Evolutionary conservation across 1,140 invertebrate genomes (phyloP), one percentile per base, ranked within the genome.

Genomic region (Tachypleus tridentatus): DNA sequence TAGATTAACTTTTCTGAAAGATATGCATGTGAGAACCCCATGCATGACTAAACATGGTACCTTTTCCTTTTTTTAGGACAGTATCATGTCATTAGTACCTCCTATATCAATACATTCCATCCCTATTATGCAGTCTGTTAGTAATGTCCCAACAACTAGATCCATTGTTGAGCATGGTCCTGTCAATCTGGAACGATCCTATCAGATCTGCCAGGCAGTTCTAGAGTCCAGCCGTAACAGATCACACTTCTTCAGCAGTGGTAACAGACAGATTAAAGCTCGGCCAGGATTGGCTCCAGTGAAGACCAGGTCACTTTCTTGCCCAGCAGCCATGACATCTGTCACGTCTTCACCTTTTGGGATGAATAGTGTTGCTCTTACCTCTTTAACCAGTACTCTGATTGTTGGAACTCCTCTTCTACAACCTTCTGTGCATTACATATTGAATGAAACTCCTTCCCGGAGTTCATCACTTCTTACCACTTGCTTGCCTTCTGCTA

Each of bases 201-300:
- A 95, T 75, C 91, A 96, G 77, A 97, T 97, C 71, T 96, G 93
- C 77, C 91, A 95, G 77, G 91, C 90, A 54, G 92, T 94, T 60
- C 92, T 96, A 68, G 89, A 93, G 78, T 93, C 91, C 73, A 91
- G 88, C 72, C 89, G 88, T 0, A 93, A 93, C 77, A 79, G 89
- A 47, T 57, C 48, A 87, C 91, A 74, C 89, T 91, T 73, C 74
- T 93, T n/a, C 84, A 87, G 66, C 86, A 61, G 58, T 60, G 58
- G 58, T 48, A n/a, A 60, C 49, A 48, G 29, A 48, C 29, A 49
- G 10, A 47, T 60, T 10, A 60, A 60, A 49, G 58, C 49, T 49
- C 29, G 49, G 6, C 29, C 29, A 48, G 49, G 29, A n/a, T 47
- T 48, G 10, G 29, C 29, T 4, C n/a, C 58, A 29, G 51, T 29